Evolutionary conservation across 2,888 invertebrate species (phyloP), one percentile per base, ranked within the genome.

Genomic region (Branchipolynoe longqiensis): DNA sequence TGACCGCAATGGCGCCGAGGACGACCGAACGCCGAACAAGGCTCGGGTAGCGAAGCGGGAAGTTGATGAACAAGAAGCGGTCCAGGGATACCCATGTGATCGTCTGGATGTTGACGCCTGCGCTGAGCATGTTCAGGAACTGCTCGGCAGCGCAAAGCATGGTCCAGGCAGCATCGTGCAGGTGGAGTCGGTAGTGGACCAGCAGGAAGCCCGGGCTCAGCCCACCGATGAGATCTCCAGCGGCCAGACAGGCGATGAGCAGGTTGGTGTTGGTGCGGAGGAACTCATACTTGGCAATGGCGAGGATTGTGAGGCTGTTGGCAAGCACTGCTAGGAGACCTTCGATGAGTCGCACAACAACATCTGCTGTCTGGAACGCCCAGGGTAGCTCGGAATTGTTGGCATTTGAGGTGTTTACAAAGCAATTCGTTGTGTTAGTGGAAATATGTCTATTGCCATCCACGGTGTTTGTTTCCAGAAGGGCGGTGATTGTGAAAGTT

Each of bases 231-330:
- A 58, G n/a, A 58, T 58, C 58, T 4, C 22, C 12, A 8, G n/a
- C 12, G 4, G 58, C 58, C n/a, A 58, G 58, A 4, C 4, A 18
- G n/a, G 22, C 12, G n/a, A 58, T 58, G 14, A 58, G 58, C 58
- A 58, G 12, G 58, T 58, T 58, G 58, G 12, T 58, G 58, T 58
- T 58, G 58, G 14, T 58, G 12, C 58, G 12, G 22, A 58, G 58
- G n/a, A 58, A 58, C 18, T 58, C 58, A 25, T 58, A 58, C 58
- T 58, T 8, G n/a, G n/a, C n/a, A 25, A 58, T 18, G 58, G 58
- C 58, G 12, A 58, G 12, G 58, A 58, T 58, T 14, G 58, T 58
- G n/a, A 58, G 58, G 58, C 58, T n/a, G 58, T 58, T 58, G n/a
- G 14, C n/a, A n/a, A 8, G 12, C 4, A 58, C n/a, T 6, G 58